A percentile compares a stretch with the other conserved stretches of the same genome.
phyloP scores from a whole-genome alignment of 2,888 invertebrate genomes.

The Sesia apiformis region DNA sequence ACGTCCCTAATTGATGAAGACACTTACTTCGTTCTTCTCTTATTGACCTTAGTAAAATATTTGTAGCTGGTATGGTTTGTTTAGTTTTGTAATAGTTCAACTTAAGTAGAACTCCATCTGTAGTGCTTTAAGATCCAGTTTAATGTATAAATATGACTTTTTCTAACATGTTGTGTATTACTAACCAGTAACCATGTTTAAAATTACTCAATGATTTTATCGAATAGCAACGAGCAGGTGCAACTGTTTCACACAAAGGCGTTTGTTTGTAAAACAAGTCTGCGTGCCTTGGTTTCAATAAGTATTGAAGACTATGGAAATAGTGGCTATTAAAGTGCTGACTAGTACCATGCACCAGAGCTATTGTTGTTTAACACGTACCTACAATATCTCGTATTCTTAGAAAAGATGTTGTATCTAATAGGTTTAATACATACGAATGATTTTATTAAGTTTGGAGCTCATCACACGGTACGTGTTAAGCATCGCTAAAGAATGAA shows the following conservation, averaged over 20 bases:
- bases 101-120: no score
- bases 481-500: not conserved
- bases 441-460: constrained; percentile 5
- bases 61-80: no score
- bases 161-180: not conserved
- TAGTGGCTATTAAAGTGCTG: constrained; percentile 38
- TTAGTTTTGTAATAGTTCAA: no score
- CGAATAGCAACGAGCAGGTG: constrained; percentile 27
- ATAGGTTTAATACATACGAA: not conserved
- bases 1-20: constrained; percentile 51
- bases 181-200: not conserved
- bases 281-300: constrained; percentile 40
- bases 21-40: constrained; percentile 16
- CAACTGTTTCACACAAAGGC: constrained; percentile 47
- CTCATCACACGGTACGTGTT: not conserved
- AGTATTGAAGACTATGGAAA: constrained; percentile 43
- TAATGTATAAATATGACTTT: not conserved
- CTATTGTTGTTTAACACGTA: constrained; percentile 5
- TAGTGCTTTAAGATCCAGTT: no score
- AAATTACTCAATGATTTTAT: not conserved
- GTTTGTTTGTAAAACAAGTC: constrained; percentile 65
- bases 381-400: constrained; percentile 1
- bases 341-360: constrained; percentile 19
- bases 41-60: no score
- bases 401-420: not conserved